Evolutionary conservation across 2,113 vertebrate genomes (phyloP), one percentile per base, ranked within the genome.

Genomic region (Triplophysa siluroides): DNA sequence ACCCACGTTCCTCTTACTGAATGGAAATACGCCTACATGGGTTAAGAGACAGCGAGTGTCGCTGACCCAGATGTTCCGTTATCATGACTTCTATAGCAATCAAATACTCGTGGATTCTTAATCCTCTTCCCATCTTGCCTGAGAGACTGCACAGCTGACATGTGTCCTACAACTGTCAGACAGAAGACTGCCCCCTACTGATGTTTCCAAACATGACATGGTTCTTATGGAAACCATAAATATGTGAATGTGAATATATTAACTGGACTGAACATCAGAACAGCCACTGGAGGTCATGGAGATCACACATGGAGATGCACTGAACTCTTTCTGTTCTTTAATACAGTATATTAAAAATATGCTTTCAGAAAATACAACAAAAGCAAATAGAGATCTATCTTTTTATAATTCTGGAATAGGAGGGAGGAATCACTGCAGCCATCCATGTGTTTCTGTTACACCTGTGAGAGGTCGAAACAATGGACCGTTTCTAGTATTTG

Each of bases 1-100:
- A 98, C 96, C 0, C 90, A 94, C 4, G 72, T 86, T 62, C 94
- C 96, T 0, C 92, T 99, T 77, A 85, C 77, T 6, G 95, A 94
- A 47, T 99, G 97, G 98, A 93, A 88, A 71, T 99, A 99, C 24
- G 29, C 95, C 0, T 98, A 97, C 89, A 99, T 99, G 97, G 88
- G 87, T 71, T 94, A 84, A 91, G 60, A 45, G 26, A 47, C 23
- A 33, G 26, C 58, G 45, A 9, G 62, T 10, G 47, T 11, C 41
- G 6, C 24, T 29, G 47, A 84, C 76, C 71, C n/a, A 45, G 52
- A 66, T 18, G 14, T 73, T 18, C 24, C 23, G 12, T 73, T 19
- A 50, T 73, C 76, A 66, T 58, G 68, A 60, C 75, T 56, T 43
- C 50, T 45, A 45, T 45, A 24, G 26, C 54, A 63, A 76, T 16